These are phyloP conservation scores for Varanus komodoensis DNA, from an alignment of 2,113 vertebrate genomes.

Conservation along the genomic window DNA sequence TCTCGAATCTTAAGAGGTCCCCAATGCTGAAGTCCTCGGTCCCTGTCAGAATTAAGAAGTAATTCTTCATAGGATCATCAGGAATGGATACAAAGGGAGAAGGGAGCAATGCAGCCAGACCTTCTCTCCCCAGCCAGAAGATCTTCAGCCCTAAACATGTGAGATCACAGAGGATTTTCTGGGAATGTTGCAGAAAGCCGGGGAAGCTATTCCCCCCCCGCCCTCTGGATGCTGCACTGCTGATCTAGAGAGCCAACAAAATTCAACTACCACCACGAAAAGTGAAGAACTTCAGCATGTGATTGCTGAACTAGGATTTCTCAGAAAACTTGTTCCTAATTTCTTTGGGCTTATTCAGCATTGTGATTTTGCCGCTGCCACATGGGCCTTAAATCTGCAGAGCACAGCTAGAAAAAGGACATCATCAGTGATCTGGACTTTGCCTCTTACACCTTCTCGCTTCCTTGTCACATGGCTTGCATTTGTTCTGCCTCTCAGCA, in stretches of 20 bases:
- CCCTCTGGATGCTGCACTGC: neutral
- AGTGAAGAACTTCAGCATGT: neutral
- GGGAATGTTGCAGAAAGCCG: neutral
- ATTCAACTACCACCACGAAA: neutral
- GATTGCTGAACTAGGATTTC: neutral
- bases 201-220: fast-evolving
- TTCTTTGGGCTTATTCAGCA: neutral
- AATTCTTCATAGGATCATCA: no score
- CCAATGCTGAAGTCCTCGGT: neutral
- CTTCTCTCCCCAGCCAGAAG: no score
- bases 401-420: no score
- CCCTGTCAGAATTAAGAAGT: no score
- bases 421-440: neutral
- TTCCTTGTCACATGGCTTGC: no score
- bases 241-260: neutral
- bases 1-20: no score
- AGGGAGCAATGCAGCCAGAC: no score
- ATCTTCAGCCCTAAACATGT: no score
- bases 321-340: neutral
- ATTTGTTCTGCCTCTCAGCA: neutral
- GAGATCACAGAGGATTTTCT: no score
- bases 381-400: neutral
- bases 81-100: no score
- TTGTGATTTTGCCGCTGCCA: neutral
- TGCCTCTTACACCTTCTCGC: neutral